Evolutionary conservation across 2,888 invertebrate species (phyloP), one percentile per base, ranked within the genome.

Genomic region (Lordiphosa andalusiaca): DNA sequence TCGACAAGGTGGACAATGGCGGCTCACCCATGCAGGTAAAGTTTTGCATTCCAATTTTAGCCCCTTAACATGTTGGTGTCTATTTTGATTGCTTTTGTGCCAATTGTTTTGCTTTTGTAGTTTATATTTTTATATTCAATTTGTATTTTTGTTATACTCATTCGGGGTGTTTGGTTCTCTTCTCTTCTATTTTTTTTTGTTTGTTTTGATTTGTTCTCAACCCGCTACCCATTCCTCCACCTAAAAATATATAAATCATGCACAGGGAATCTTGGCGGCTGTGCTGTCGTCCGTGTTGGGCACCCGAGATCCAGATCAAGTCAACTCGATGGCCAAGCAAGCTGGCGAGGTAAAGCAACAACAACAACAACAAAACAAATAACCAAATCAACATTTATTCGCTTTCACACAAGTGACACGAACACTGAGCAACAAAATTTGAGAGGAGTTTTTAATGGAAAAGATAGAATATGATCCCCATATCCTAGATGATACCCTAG

Each of bases 301-400:
- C 92, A 93, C 94, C 91, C 94, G 94, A 93, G 95, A 96, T 92
- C 96, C 96, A 89, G 94, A 95, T 91, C 96, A 96, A 92, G 95
- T 96, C 91, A 94, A 95, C 92, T 94, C 94, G 91, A 95, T 96
- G 95, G 96, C 96, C 91, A 96, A 95, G 92, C 96, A 96, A 91
- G 96, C 96, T 91, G 95, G 96, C 91, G 96, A 96, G 96, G 96
- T 96, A 94, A 93, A 95, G 77, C 53, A 77, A 30, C 30, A 30
- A 30, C 23, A 23, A 23, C 19, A 19, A 25, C 7, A 25, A 25
- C 25, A 25, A 25, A 25, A 7, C 30, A 33, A n/a, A 10, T 33
- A 44, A 7, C 3, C 9, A 9, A 10, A 9, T 10, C 9, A 30
- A 73, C 63, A 16, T 73, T 82, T 74, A 82, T 53, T 78, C 33